These are phyloP conservation scores for Virgularia gustaviana DNA, from an alignment of 92 coral and sea anemone species.

Conservation along the genomic window DNA sequence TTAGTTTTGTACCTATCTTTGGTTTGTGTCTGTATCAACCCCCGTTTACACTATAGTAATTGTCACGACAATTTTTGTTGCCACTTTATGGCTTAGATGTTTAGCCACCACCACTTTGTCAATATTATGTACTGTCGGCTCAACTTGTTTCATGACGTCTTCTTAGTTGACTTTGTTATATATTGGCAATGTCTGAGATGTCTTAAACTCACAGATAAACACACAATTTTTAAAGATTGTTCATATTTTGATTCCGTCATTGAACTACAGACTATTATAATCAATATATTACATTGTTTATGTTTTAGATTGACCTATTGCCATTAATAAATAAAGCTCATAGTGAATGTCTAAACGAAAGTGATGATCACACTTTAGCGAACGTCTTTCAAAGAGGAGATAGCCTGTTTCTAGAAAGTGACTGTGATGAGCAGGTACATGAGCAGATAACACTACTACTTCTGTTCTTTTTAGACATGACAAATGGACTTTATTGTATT, in stretches of 20 bases:
- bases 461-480: not conserved
- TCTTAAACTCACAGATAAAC: too few relatives aligned
- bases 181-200: too few relatives aligned
- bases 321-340: slow-evolving; percentile 71
- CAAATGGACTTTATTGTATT: not conserved
- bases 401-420: slow-evolving; percentile 78
- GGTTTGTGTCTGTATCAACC: too few relatives aligned
- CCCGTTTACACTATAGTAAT: too few relatives aligned
- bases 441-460: too few relatives aligned
- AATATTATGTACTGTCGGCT: too few relatives aligned
- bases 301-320: slow-evolving; percentile 69
- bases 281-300: not conserved
- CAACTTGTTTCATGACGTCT: too few relatives aligned
- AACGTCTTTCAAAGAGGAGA: slow-evolving; percentile 83
- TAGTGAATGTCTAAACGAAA: slow-evolving; percentile 87
- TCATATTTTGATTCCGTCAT: not conserved
- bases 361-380: slow-evolving; percentile 71
- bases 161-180: too few relatives aligned
- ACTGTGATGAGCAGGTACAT: slow-evolving; percentile 95
- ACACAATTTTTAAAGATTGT: not conserved
- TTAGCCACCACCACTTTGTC: too few relatives aligned
- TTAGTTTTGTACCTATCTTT: too few relatives aligned
- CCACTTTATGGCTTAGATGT: too few relatives aligned
- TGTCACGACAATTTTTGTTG: too few relatives aligned
- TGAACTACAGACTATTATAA: not conserved